phyloP scores from a whole-genome alignment of 2,888 invertebrate genomes.

The Cancer borealis region DNA sequence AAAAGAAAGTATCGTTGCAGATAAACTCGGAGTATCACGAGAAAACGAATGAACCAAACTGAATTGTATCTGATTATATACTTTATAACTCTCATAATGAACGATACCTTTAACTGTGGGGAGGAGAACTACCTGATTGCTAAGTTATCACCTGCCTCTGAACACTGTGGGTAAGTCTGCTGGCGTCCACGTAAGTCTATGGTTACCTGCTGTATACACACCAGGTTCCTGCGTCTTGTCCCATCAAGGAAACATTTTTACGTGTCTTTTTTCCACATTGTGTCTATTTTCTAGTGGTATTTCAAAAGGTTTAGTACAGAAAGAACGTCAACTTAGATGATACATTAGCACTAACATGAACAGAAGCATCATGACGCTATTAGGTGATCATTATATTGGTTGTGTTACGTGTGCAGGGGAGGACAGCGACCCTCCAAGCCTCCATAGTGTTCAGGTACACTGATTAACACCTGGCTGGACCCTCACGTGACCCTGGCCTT shows the following conservation, averaged over 20 bases:
- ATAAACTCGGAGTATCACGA: not conserved
- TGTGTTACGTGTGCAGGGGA: too few species aligned
- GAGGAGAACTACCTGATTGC: not conserved
- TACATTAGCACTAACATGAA: not conserved
- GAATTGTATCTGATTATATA: not conserved
- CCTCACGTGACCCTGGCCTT: not conserved
- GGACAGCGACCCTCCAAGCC: not conserved
- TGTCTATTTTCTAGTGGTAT: not conserved
- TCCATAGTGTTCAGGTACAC: not conserved
- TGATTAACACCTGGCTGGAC: not conserved
- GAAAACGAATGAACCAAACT: not conserved
- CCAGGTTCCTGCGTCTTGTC: not conserved
- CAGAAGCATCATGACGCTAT: not conserved
- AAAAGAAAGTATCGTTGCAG: not conserved
- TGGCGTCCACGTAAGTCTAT: not conserved
- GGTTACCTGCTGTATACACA: not conserved
- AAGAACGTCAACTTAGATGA: not conserved
- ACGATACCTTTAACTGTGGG: not conserved
- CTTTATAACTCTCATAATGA: not conserved
- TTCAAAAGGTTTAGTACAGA: not conserved
- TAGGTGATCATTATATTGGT: not conserved
- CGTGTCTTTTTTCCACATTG: not conserved
- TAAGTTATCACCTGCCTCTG: not conserved
- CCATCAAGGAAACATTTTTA: not conserved
- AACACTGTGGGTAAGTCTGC: conserved; percentile 2